A percentile compares a stretch with the other conserved stretches of the same genome.
Conservation (phyloP, 2,797 vertebrate genomes). For the Chaetodon trifasciatus region DNA sequence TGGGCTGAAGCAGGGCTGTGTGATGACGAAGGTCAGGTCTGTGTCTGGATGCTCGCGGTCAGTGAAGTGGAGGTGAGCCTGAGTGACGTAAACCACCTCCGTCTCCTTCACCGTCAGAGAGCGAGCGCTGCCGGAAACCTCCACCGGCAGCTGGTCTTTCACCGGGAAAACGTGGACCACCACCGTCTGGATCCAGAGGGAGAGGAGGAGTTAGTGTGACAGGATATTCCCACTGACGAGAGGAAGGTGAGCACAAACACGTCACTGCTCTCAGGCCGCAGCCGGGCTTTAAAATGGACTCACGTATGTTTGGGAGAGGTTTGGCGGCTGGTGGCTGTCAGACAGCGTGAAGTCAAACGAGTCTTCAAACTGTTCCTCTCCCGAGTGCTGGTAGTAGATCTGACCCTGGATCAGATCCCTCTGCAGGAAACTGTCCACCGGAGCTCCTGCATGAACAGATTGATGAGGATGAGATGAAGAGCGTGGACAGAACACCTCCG, state of each 20-base stretch:
- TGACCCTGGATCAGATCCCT: slow-evolving; percentile 83
- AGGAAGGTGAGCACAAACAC: background rate
- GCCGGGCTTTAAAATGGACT: slow-evolving; percentile 38
- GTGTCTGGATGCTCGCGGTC: slow-evolving; percentile 83
- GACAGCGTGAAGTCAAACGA: slow-evolving; percentile 83
- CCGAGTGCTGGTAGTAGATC: slow-evolving; percentile 85
- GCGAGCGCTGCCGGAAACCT: slow-evolving; percentile 75
- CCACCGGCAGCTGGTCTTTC: slow-evolving; percentile 86
- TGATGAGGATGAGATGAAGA: too few relatives aligned
- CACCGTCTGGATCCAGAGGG: slow-evolving; percentile 71
- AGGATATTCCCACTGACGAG: background rate
- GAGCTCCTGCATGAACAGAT: slow-evolving; percentile 65
- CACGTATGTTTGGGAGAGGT: slow-evolving; percentile 83
- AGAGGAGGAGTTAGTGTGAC: slow-evolving; percentile 13
- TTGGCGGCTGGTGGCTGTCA: slow-evolving; percentile 83
- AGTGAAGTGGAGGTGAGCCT: slow-evolving; percentile 83
- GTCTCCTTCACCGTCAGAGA: slow-evolving; percentile 86
- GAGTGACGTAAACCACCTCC: slow-evolving; percentile 83
- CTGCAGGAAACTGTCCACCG: slow-evolving; percentile 82
- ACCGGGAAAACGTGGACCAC: slow-evolving; percentile 82
- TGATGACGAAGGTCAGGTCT: slow-evolving; percentile 84
- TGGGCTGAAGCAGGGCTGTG: slow-evolving; percentile 84
- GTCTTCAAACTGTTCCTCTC: slow-evolving; percentile 85
- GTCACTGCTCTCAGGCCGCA: background rate
- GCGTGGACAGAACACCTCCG: too few relatives aligned